These are phyloP conservation scores for Podocnemis expansa DNA, from an alignment of 2,113 vertebrate genomes.

Conservation along the genomic window DNA sequence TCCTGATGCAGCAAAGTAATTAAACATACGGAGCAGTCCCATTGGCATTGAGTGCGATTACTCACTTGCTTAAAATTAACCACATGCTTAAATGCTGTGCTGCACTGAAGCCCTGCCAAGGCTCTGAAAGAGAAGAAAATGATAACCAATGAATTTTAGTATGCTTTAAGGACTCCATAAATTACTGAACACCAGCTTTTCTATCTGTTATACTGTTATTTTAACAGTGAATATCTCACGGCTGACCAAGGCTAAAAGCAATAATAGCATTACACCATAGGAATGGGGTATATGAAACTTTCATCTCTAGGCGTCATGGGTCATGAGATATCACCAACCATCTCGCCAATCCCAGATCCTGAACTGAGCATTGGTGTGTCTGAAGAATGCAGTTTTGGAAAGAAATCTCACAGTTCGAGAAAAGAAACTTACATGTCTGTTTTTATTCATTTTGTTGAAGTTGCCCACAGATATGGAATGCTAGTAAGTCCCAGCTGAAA, in stretches of 20 bases:
- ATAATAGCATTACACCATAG: not conserved
- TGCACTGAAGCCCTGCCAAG: rapidly evolving
- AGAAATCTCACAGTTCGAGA: not conserved
- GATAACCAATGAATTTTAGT: not conserved
- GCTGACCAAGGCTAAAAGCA: not conserved
- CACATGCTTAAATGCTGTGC: rapidly evolving
- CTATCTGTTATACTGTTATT: not conserved
- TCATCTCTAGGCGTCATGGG: not conserved
- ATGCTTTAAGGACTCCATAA: not conserved
- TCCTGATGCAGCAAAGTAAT: not conserved
- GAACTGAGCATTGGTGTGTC: not conserved
- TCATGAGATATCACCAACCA: not conserved
- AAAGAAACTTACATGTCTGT: rapidly evolving
- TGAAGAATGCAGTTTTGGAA: not conserved
- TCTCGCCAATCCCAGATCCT: not conserved
- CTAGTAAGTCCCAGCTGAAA: not conserved
- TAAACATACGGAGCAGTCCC: not conserved
- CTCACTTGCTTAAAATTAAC: rapidly evolving
- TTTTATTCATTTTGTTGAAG: not conserved
- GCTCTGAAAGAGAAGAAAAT: not conserved
- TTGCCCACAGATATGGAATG: not conserved
- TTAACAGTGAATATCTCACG: not conserved
- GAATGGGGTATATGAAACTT: not conserved
- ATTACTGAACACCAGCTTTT: not conserved
- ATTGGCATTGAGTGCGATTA: rapidly evolving